phyloP scores from a whole-genome alignment of 2,113 vertebrate genomes.

The Neomonachus schauinslandi region DNA sequence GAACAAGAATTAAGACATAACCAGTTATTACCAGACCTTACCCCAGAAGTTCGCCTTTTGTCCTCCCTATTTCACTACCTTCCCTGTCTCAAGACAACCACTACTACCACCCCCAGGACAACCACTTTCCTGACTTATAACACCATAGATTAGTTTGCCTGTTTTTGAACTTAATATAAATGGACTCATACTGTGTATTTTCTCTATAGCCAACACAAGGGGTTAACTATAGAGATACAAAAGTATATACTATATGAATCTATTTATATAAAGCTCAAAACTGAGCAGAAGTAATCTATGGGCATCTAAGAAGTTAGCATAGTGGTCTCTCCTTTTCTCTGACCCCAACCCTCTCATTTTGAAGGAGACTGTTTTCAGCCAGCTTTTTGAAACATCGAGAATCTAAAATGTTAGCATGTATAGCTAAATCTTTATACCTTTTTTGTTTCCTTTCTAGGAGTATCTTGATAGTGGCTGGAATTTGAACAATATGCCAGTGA shows the following conservation, averaged over 20 bases:
- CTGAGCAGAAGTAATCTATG: not conserved
- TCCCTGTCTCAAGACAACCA: not conserved
- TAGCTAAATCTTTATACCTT: not conserved
- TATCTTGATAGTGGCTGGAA: slow-evolving; percentile 98
- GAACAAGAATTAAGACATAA: not conserved
- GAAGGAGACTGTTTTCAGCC: not conserved
- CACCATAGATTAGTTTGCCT: too few species aligned
- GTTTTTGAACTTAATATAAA: not conserved
- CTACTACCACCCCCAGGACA: not conserved
- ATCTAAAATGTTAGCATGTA: not conserved
- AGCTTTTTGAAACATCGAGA: not conserved
- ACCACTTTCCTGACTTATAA: not conserved
- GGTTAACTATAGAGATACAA: not conserved
- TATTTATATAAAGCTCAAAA: not conserved
- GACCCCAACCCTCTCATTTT: not conserved
- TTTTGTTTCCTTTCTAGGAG: slow-evolving; percentile 87
- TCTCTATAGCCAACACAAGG: not conserved
- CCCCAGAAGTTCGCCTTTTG: not conserved
- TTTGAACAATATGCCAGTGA: slow-evolving; percentile 99
- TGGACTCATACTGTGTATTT: not conserved
- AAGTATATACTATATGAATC: not conserved
- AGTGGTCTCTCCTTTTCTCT: too few species aligned
- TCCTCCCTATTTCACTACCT: too few species aligned
- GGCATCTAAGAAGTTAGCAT: not conserved
- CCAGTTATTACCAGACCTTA: not conserved